Base-by-base conservation (phyloP, 2,888 invertebrate genomes). In the Cynaeus angustus region DNA sequence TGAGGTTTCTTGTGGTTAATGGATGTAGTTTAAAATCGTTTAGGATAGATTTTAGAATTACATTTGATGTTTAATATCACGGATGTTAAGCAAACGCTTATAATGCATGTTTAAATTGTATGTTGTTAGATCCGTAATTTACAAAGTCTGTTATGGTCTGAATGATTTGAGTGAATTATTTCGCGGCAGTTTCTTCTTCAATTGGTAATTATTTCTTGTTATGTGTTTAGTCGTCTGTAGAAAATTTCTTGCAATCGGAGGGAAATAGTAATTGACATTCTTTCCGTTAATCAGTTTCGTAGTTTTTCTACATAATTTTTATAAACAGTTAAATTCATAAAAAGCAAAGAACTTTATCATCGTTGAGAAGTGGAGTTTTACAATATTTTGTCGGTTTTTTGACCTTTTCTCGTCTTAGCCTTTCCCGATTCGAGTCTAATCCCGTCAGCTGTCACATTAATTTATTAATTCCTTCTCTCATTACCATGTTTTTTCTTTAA, bases 1-100 rank as follows among this genome's bases (percentile, higher is more conserved):
- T 62, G 30, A 30, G 65, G 61, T 59, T 66, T 62, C 46, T 46
- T 43, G 10, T 55, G 43, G 66, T 59, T 74, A 75, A 73, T 69
- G 69, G 72, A 66, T 61, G 74, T 69, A 72, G 72, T 75, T 75
- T 74, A 73, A 75, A 75, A 73, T 62, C 73, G 75, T 75, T 75
- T 74, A 75, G 70, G 71, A 21, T 66, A 61, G 67, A 69, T 72
- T 75, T 78, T 77, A 76, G 76, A 75, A 76, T 71, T 72, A 73
- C 71, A 71, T 75, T 73, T 71, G 72, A 72, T 64, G 68, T 72
- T 66, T 76, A 75, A 75, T 77, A 76, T 76, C 67, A 70, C 69
- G 69, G 69, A 70, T 70, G 59, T 68, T 68, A 62, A 48, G 55
- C 56, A 68, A 68, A 48, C 48, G 30, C 14, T 68, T 48, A 68